Evolutionary conservation across 2,888 invertebrate species (phyloP), one percentile per base, ranked within the genome.

Genomic region (Apodemia mormo): DNA sequence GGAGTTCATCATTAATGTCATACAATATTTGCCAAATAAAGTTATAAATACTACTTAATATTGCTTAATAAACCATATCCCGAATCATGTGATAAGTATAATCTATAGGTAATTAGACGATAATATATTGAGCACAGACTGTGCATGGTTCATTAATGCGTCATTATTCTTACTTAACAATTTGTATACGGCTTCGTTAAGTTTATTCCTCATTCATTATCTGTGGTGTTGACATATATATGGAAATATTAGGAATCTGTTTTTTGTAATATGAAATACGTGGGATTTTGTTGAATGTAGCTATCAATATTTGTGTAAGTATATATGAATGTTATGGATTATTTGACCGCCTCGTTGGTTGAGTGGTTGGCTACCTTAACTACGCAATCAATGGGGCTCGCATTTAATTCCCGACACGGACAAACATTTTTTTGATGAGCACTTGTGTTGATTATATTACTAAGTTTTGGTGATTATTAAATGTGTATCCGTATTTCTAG

Each of bases 31-130:
- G 58, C 33, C 33, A 14, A 86, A 89, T 88, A 86, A 80, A 88
- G 87, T 82, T 87, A 88, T 90, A 85, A 89, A 86, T 85, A 85
- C 84, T 81, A 81, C 85, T 81, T 87, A 85, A 85, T 83, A 85
- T 82, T 84, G 82, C 83, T 84, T 86, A 87, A 87, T 85, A 86
- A 85, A 86, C 81, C 83, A 88, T 85, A 83, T 81, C 79, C 72
- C 79, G 78, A 81, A 84, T 83, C 84, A 78, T 75, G 68, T 76
- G 87, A 88, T 91, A 92, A 91, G 89, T 86, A 86, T 91, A 91
- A 92, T 89, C 80, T 90, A 92, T 90, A 76, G 87, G 89, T 90
- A 90, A 92, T 90, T 90, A 90, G 83, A 76, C 73, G 74, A 81
- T 90, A 89, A 92, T 87, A 89, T 90, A 92, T 91, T 86, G 88